Evolutionary conservation across 2,113 vertebrate genomes (phyloP).

Genomic region (Collichthys lucidus): DNA sequence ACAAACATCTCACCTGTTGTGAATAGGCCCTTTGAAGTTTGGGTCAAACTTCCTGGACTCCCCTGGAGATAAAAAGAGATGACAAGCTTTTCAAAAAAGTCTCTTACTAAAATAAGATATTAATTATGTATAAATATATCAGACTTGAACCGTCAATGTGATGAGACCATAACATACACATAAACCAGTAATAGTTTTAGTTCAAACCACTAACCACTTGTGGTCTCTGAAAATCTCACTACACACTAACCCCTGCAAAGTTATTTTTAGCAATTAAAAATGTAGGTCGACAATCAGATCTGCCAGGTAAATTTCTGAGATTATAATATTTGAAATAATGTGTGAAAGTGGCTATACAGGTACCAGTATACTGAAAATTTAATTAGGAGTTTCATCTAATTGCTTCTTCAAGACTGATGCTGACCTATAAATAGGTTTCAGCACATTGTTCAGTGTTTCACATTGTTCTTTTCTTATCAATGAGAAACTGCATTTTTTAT

Average conservation of each 20-base stretch:
- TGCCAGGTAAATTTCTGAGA: not conserved
- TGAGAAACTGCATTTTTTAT: not conserved
- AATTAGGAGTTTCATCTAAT: no score
- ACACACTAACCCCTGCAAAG: not conserved
- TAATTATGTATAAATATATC: not conserved
- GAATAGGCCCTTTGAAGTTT: conserved; percentile 90
- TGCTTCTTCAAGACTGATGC: not conserved
- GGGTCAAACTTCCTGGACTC: conserved; percentile 92
- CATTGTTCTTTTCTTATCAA: not conserved
- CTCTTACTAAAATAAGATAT: not conserved
- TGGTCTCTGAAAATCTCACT: not conserved
- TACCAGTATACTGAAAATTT: no score
- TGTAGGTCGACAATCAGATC: not conserved
- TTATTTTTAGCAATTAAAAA: not conserved
- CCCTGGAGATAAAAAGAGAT: conserved; percentile 80
- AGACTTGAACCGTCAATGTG: not conserved
- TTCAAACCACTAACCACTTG: not conserved
- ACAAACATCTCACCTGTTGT: conserved; percentile 73
- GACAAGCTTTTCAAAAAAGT: not conserved
- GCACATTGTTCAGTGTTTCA: no score
- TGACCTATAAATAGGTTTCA: not conserved
- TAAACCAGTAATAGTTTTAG: no score
- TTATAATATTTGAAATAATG: no score
- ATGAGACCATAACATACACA: not conserved
- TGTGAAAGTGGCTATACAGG: no score